Conservation (phyloP, 2,797 vertebrate genomes). For the Clarias platycephalus region DNA sequence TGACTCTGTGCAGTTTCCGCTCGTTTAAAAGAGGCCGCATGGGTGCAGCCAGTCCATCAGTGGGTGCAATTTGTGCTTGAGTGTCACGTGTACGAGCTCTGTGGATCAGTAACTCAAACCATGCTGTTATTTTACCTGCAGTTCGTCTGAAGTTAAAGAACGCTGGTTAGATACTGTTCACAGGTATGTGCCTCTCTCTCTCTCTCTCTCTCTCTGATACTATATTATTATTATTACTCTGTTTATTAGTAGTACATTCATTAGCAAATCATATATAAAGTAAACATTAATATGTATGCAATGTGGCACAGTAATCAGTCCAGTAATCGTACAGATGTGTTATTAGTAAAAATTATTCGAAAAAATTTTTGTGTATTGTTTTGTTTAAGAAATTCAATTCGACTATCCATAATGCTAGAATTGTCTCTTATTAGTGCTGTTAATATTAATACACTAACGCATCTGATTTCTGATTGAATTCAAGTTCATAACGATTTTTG, state of each 20-base stretch:
- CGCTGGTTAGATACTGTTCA: conserved; percentile 78
- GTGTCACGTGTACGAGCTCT: conserved; percentile 26
- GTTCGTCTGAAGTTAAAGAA: conserved; percentile 78
- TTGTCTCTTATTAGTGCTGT: background rate
- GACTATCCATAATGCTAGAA: background rate
- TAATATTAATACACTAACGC: background rate
- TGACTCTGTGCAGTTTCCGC: conserved; percentile 76
- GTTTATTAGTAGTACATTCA: background rate
- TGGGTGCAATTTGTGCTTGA: conserved; percentile 45
- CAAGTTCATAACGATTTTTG: background rate
- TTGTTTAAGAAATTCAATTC: background rate
- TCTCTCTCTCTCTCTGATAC: conserved; percentile 5
- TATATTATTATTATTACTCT: background rate
- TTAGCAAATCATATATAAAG: background rate
- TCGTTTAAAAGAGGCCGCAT: conserved; percentile 66
- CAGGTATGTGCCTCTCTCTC: conserved; percentile 73
- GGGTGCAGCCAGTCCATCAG: conserved; percentile 49
- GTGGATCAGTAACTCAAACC: conserved; percentile 71
- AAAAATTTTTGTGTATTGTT: too few species aligned
- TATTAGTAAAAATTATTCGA: too few species aligned
- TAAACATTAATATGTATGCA: background rate
- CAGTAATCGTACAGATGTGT: background rate
- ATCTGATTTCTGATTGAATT: background rate
- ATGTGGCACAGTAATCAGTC: background rate
- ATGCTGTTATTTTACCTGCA: conserved; percentile 75